Evolutionary conservation across 2,797 vertebrate species (phyloP).

Genomic region (Pantherophis vulpinus): DNA sequence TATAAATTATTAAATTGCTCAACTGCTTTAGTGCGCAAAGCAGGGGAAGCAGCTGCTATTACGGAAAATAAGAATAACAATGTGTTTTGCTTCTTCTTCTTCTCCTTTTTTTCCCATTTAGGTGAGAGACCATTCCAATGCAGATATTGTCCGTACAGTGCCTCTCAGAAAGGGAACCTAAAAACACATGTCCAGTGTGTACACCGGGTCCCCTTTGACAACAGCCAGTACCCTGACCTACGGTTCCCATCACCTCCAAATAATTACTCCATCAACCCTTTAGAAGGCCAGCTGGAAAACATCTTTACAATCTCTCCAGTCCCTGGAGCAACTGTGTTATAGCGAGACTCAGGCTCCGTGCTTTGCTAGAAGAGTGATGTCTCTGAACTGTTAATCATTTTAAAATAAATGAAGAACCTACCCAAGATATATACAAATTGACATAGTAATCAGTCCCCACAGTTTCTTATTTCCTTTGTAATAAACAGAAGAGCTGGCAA

Average conservation of each 20-base stretch:
- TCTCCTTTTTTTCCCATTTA: constrained; percentile 59
- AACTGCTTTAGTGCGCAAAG: neutral
- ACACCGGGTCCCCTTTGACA: constrained; percentile 75
- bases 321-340: constrained; percentile 46
- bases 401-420: constrained; percentile 64
- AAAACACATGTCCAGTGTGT: constrained; percentile 73
- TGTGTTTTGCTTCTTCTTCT: constrained; percentile 17
- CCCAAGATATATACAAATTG: constrained; percentile 60
- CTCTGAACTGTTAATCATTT: constrained; percentile 43
- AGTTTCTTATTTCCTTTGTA: constrained; percentile 64
- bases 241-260: constrained; percentile 45
- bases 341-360: constrained; percentile 13
- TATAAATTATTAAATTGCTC: neutral
- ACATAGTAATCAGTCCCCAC: constrained; percentile 61
- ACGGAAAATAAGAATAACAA: constrained; percentile 27
- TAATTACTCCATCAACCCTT: constrained; percentile 42
- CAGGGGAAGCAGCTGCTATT: neutral
- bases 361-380: constrained; percentile 44
- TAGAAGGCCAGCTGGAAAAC: constrained; percentile 56
- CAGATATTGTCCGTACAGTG: constrained; percentile 82
- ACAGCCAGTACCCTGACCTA: constrained; percentile 69
- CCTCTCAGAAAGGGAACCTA: constrained; percentile 89
- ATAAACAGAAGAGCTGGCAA: constrained; percentile 63
- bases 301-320: constrained; percentile 52
- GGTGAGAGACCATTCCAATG: constrained; percentile 84